Evolutionary conservation across 2,113 vertebrate genomes (phyloP).

Genomic region (Ciconia stormi): DNA sequence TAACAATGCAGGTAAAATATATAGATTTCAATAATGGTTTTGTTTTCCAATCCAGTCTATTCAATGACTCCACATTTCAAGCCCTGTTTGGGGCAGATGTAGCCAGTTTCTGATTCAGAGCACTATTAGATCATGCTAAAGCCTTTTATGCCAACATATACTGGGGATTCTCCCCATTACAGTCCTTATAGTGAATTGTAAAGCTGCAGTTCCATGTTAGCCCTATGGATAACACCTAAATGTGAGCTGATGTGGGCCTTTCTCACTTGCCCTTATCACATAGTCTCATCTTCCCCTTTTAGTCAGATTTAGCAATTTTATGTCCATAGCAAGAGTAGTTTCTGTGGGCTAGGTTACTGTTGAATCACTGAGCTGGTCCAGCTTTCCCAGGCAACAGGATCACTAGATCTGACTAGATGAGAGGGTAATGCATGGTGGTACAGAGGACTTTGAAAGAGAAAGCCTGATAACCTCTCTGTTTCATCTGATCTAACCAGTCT

Average conservation of each 20-base stretch:
- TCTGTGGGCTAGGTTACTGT: background rate
- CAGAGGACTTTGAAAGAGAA: background rate
- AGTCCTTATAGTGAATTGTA: background rate
- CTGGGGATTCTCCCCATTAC: background rate
- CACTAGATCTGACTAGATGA: background rate
- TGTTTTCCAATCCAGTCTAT: background rate
- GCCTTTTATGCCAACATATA: background rate
- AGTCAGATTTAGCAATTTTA: background rate
- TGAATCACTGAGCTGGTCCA: background rate
- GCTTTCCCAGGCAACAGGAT: background rate
- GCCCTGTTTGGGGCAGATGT: background rate
- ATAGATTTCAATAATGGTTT: background rate
- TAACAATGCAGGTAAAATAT: background rate
- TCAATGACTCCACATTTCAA: background rate
- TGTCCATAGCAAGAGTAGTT: background rate
- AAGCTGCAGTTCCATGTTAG: background rate
- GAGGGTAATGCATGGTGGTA: background rate
- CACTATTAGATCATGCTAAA: background rate
- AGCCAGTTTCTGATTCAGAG: background rate
- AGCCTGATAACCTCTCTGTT: background rate
- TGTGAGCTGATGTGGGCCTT: background rate
- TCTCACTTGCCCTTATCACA: background rate
- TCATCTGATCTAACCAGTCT: background rate
- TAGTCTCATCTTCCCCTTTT: background rate
- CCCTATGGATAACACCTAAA: background rate